A percentile compares a stretch with the other conserved stretches of the same genome.
These are phyloP conservation scores for Sparus aurata DNA, from an alignment of 2,797 vertebrate genomes.

Conservation along the genomic window DNA sequence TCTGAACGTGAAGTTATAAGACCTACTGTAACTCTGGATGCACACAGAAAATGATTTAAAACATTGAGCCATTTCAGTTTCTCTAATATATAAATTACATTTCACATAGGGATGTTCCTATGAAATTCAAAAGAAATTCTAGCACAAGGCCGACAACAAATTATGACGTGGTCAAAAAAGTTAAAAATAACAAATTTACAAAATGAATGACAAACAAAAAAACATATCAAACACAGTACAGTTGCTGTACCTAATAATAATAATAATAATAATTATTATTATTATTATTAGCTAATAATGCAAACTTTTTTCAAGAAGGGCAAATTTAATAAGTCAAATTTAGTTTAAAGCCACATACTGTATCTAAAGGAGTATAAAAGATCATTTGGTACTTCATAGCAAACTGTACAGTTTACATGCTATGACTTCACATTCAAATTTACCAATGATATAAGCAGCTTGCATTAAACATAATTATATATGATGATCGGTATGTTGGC, in stretches of 20 bases:
- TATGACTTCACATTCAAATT: background rate
- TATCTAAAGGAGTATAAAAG: background rate
- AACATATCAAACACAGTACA: background rate
- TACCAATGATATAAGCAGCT: background rate
- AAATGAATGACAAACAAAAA: background rate
- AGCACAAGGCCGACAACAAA: background rate
- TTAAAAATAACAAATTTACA: background rate
- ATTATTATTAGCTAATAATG: background rate
- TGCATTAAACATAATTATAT: background rate
- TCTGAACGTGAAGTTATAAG: background rate
- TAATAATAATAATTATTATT: too few relatives aligned
- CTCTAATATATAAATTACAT: background rate
- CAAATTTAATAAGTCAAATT: background rate
- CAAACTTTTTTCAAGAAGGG: conserved; percentile 1
- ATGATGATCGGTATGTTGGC: background rate
- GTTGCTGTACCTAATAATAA: background rate
- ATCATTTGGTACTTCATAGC: background rate
- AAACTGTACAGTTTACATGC: background rate
- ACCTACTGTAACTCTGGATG: background rate
- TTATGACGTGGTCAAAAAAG: background rate
- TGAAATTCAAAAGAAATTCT: background rate
- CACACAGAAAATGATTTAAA: background rate
- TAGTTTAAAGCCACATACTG: background rate
- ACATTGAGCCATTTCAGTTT: background rate
- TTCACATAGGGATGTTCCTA: background rate